Evolutionary conservation across 2,888 invertebrate species (phyloP), one percentile per base, ranked within the genome.

Genomic region (Dolichomitus sp.): DNA sequence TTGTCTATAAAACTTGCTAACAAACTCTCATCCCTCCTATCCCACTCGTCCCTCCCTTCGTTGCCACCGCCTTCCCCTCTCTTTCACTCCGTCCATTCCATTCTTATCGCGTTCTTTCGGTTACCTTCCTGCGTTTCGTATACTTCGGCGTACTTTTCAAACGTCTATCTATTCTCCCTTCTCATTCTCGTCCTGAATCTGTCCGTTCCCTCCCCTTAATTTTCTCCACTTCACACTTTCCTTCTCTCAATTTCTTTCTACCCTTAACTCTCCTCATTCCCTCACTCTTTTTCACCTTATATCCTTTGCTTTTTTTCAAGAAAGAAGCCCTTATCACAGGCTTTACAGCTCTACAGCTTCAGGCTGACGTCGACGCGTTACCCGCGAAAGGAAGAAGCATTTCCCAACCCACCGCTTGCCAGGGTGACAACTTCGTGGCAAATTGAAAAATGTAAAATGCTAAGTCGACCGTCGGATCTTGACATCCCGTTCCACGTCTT

Each of bases 1-100:
- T 90, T 89, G 90, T 90, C 90, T 87, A 90, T 90, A 90, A 90
- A 90, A 90, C 89, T 90, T 90, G 88, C 89, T 89, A 90, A 90
- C 89, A 90, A 90, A 90, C 90, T 89, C 89, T 76, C 80, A 23
- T 65, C 63, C 61, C 40, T 68, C 73, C 73, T 30, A 37, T 74
- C 57, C 77, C 33, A 19, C 69, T 76, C 45, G 54, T 27, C 63
- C 83, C 84, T 84, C 81, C 84, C 83, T 81, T 86, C 85, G 73
- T 2, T 50, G 0, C n/a, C 33, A 4, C 14, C 57, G 7, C 23
- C 37, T 12, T 50, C 40, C 42, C 12, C 48, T 27, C 40, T 17
- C 57, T 19, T 23, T 27, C 59, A 14, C 40, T 33, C 61, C n/a
- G 33, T 48, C 42, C 65, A n/a, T 45, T 2, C n/a, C 12, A 17